Evolutionary conservation across 2,113 vertebrate species (phyloP).

Genomic region (Athene noctua): DNA sequence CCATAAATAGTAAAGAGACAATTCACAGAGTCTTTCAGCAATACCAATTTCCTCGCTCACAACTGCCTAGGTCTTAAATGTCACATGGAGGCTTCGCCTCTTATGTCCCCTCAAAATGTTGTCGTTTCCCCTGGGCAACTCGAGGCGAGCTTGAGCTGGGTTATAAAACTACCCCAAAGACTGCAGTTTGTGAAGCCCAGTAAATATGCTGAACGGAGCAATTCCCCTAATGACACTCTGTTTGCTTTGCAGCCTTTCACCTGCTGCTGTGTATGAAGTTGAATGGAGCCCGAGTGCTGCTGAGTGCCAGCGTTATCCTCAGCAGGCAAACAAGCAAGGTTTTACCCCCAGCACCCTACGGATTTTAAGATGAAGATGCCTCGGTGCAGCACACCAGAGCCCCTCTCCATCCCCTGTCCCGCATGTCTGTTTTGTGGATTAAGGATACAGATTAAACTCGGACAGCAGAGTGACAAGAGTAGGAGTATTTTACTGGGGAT

Average conservation of each 20-base stretch:
- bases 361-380: not conserved
- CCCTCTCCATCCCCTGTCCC: not conserved
- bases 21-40: not conserved
- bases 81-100: not conserved
- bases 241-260: not conserved
- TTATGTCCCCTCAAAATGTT: not conserved
- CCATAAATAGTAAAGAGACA: not conserved
- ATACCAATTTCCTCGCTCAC: not conserved
- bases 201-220: not conserved
- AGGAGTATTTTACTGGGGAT: no score
- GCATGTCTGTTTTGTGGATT: no score
- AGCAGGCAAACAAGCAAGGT: not conserved
- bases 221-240: not conserved
- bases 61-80: not conserved
- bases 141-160: accelerated
- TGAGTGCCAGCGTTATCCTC: not conserved
- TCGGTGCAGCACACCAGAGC: accelerated
- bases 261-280: accelerated
- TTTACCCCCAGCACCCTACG: not conserved
- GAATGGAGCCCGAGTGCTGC: not conserved
- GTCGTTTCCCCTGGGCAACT: not conserved
- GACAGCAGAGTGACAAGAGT: no score
- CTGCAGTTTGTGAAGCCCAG: not conserved
- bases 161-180: not conserved
- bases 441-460: no score